phyloP scores from a whole-genome alignment of 92 coral and sea anemone genomes.

The Meandrina meandrites region DNA sequence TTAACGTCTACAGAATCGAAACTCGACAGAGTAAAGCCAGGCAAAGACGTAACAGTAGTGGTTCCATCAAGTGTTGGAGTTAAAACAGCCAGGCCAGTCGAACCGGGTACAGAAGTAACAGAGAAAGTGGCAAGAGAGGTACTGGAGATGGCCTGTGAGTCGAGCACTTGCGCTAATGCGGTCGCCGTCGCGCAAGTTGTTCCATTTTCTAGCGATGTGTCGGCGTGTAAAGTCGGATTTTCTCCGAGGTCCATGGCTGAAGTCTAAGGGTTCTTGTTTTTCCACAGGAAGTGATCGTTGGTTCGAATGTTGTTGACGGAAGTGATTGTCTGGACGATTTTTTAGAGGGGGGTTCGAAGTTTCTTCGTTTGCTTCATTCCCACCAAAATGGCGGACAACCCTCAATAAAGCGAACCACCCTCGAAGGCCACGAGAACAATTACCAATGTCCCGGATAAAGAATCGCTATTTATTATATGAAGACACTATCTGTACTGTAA shows the following conservation, averaged over 20 bases:
- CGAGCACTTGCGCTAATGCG: constrained; percentile 79
- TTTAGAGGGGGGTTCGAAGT: constrained; percentile 93
- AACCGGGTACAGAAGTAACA: constrained; percentile 51
- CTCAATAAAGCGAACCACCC: constrained; percentile 75
- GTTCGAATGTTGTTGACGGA: constrained; percentile 71
- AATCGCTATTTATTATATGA: not conserved
- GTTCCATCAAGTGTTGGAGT: constrained; percentile 79
- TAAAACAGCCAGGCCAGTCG: constrained; percentile 68
- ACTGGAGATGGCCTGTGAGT: constrained; percentile 68
- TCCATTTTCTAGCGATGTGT: constrained; percentile 63
- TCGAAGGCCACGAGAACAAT: constrained; percentile 28
- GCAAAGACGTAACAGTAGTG: constrained; percentile 76
- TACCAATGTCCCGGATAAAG: constrained; percentile 59
- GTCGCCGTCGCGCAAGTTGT: constrained; percentile 66
- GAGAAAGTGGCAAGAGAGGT: constrained; percentile 67
- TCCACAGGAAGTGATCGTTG: constrained; percentile 85
- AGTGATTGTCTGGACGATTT: constrained; percentile 61
- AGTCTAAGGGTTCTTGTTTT: not conserved
- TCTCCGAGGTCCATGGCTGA: constrained; percentile 73
- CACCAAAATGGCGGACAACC: constrained; percentile 49
- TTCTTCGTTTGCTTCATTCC: constrained; percentile 57
- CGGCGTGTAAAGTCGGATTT: constrained; percentile 60
- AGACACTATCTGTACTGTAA: too few relatives aligned
- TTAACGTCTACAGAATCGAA: constrained; percentile 86
- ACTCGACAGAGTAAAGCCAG: constrained; percentile 83